Base-by-base conservation (phyloP, 30 jellyfish, hydroid and myxozoan species). In the Cassiopea andromeda region DNA sequence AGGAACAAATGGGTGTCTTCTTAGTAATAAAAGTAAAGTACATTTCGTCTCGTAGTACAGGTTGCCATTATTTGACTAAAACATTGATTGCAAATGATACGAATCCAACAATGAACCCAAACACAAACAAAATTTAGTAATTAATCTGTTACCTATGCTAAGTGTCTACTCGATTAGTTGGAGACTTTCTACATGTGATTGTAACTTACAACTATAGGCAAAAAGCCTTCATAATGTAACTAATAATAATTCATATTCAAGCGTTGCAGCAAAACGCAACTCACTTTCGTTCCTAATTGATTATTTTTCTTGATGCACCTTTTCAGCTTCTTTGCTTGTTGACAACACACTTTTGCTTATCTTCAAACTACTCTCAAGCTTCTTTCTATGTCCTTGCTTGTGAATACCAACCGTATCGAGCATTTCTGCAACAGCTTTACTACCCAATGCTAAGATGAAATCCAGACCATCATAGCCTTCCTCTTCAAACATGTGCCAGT, bases 401-500 rank as follows among this genome's bases (percentile, higher is more conserved):
- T 66, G 75, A 66, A 66, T 66, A 66, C 75, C 75, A 7, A 66
- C 75, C 8, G 43, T 66, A 14, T 66, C 45, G 12, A 66, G 75
- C 75, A 66, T 66, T 3, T 66, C 45, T 66, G 45, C 12, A 10
- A 66, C 82, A 77, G 45, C 86, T 46, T 77, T 77, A 19, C 49
- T 66, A 46, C 18, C 86, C 46, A 77, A 54, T 77, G 48, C 71
- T 50, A 48, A 77, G 73, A 77, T 77, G 86, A 77, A 77, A 48
- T 77, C 73, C 73, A 77, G 73, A n/a, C 47, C 86, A 66, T 77
- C 86, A 54, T 77, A 44, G 46, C 86, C 86, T 77, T 77, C 76
- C 13, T 77, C 86, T 77, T 77, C 86, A 77, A 77, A 77, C 86
- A 46, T 50, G 45, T 44, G 86, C 86, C 86, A 77, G 74, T 44